These are phyloP conservation scores for Zaprionus gabonicus DNA, from an alignment of 1,140 invertebrate genomes.

Conservation along the genomic window DNA sequence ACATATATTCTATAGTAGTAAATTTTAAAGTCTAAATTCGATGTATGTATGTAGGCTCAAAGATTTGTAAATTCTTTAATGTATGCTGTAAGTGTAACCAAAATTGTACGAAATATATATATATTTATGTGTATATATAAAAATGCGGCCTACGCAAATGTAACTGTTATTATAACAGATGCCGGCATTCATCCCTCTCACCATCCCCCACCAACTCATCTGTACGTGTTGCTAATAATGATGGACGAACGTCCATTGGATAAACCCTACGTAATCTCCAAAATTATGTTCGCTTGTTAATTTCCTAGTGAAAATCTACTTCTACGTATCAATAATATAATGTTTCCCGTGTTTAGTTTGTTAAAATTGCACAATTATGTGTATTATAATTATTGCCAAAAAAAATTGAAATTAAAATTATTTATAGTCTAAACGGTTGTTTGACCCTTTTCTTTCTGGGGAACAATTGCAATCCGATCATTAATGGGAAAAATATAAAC, in stretches of 20 bases:
- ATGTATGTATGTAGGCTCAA: slow-evolving; percentile 67
- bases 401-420: slow-evolving; percentile 23
- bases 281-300: slow-evolving; percentile 31
- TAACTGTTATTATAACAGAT: background rate
- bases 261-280: slow-evolving; percentile 40
- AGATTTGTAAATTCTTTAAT: slow-evolving; percentile 63
- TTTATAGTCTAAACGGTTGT: slow-evolving; percentile 23
- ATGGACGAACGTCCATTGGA: background rate
- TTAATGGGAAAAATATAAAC: too few species aligned
- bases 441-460: background rate
- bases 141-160: slow-evolving; percentile 21
- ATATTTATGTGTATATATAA: slow-evolving; percentile 14
- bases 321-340: slow-evolving; percentile 22
- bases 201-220: background rate
- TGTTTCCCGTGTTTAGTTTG: slow-evolving; percentile 19
- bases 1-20: slow-evolving; percentile 24
- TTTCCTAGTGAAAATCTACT: slow-evolving; percentile 47
- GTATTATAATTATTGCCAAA: slow-evolving; percentile 45
- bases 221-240: slow-evolving; percentile 15
- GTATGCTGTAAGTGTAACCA: slow-evolving; percentile 52
- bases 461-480: background rate
- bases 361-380: slow-evolving; percentile 20
- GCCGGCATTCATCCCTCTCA: background rate
- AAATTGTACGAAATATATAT: slow-evolving; percentile 52
- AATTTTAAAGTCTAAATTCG: slow-evolving; percentile 52